Evolutionary conservation across 2,797 vertebrate genomes (phyloP), one percentile per base, ranked within the genome.

Genomic region (Coccyzus lansbergi): DNA sequence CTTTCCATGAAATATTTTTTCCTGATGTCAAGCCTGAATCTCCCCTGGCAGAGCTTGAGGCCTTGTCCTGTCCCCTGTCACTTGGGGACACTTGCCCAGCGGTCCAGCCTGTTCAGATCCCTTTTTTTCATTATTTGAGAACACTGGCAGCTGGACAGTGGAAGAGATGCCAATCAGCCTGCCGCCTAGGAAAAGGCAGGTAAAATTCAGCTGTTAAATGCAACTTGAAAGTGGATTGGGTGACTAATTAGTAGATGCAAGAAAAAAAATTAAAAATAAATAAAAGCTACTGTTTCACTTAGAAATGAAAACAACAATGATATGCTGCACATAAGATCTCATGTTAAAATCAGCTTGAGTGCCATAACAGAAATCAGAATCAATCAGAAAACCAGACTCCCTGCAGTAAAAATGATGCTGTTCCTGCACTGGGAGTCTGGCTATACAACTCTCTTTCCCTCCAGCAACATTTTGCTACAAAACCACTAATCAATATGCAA

Each of bases 101-200:
- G n/a, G n/a, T n/a, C n/a, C n/a, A n/a, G n/a, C n/a, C n/a, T n/a
- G n/a, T n/a, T n/a, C n/a, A n/a, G n/a, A n/a, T n/a, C n/a, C n/a
- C n/a, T n/a, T 79, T 56, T 17, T 74, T 75, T 70, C 38, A 70
- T 80, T 29, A 94, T 90, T 94, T 91, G 90, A 81, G 76, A 78
- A 74, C 22, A 21, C 31, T 67, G 83, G 92, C 72, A 91, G 44
- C 60, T 81, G 72, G 68, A 89, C 62, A 76, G 74, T 75, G n/a
- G 38, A 84, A 36, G 31, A 87, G 8, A 36, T 88, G 88, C 60
- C 69, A 34, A 88, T 75, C 83, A 92, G 42, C 25, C 38, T 51
- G 25, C 42, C 76, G 56, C 63, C 70, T 44, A 44, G 52, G 21
- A 63, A 91, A 88, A 91, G 22, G 55, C 48, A 74, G n/a, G 76